A percentile compares a stretch with the other conserved stretches of the same genome.
Evolutionary conservation across 1,140 invertebrate species (phyloP).

Genomic region (Propsilocerus akamusi): DNA sequence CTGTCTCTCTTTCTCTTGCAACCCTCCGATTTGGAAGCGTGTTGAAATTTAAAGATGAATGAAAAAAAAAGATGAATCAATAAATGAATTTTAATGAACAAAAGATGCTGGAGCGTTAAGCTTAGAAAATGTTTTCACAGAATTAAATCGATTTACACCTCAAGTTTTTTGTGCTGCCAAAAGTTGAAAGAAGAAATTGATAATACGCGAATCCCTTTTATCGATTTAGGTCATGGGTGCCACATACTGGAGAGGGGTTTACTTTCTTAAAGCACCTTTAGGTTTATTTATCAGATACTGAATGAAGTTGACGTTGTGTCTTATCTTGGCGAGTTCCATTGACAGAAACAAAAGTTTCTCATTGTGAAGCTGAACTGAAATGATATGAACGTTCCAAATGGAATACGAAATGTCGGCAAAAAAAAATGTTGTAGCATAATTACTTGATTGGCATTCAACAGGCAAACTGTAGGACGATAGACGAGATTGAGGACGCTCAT

Average conservation of each 20-base stretch:
- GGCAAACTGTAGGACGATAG: not conserved
- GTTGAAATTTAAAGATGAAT: too few species aligned
- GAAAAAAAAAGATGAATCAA: too few species aligned
- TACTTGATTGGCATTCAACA: not conserved
- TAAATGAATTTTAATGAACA: conserved; percentile 4
- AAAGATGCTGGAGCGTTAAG: not conserved
- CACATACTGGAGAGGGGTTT: too few species aligned
- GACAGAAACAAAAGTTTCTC: not conserved
- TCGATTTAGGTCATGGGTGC: too few species aligned
- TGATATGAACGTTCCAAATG: not conserved
- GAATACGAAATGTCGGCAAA: not conserved
- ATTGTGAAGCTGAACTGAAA: too few species aligned
- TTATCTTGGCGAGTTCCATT: not conserved
- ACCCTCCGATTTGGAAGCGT: too few species aligned
- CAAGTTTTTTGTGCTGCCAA: not conserved
- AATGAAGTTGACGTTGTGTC: too few species aligned
- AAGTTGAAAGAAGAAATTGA: too few species aligned
- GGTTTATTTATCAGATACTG: too few species aligned
- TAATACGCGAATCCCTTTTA: too few species aligned
- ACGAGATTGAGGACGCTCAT: not conserved
- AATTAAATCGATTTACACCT: conserved; percentile 3
- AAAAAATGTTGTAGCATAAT: not conserved
- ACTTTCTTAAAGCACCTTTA: too few species aligned
- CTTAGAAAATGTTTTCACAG: not conserved
- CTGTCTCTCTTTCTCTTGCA: not conserved